Percentiles rank a stretch among this genome's conserved stretches.
These are phyloP conservation scores for Drosophila pseudoananassae DNA, from an alignment of 1,140 invertebrate genomes.

Conservation along the genomic window DNA sequence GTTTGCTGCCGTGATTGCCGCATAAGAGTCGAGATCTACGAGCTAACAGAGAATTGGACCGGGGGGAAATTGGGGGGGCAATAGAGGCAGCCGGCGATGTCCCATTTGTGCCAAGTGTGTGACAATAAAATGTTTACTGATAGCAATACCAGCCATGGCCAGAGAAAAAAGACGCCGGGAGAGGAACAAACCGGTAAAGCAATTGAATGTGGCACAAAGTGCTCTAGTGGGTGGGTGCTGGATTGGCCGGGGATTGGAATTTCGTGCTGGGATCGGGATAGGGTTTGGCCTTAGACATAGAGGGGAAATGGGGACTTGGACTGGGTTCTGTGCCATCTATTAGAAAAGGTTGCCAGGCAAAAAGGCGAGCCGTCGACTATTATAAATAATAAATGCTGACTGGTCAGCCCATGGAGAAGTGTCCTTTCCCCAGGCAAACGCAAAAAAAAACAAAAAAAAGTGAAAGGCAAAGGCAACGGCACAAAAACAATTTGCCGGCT, in stretches of 20 bases:
- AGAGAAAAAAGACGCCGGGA: conserved; percentile 12
- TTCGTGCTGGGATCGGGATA: conserved; percentile 13
- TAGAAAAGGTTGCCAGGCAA: conserved; percentile 77
- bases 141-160: conserved; percentile 53
- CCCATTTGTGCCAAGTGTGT: conserved; percentile 81
- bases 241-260: conserved; percentile 22
- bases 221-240: conserved; percentile 47
- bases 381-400: conserved; percentile 83
- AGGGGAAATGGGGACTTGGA: neutral
- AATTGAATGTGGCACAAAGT: conserved; percentile 80
- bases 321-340: conserved; percentile 62
- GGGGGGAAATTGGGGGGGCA: conserved; percentile 1
- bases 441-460: conserved; percentile 27
- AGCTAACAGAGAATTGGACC: conserved; percentile 15
- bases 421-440: conserved; percentile 22
- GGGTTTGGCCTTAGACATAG: neutral
- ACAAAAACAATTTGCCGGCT: conserved; percentile 73
- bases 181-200: conserved; percentile 52
- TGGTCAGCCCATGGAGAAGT: conserved; percentile 63
- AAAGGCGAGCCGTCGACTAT: conserved; percentile 72
- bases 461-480: conserved; percentile 28
- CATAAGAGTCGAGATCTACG: conserved; percentile 66
- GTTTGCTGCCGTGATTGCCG: conserved; percentile 76
- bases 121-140: conserved; percentile 83
- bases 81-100: conserved; percentile 45